Evolutionary conservation across 2,113 vertebrate species (phyloP).

Genomic region (Trogon surrucura): DNA sequence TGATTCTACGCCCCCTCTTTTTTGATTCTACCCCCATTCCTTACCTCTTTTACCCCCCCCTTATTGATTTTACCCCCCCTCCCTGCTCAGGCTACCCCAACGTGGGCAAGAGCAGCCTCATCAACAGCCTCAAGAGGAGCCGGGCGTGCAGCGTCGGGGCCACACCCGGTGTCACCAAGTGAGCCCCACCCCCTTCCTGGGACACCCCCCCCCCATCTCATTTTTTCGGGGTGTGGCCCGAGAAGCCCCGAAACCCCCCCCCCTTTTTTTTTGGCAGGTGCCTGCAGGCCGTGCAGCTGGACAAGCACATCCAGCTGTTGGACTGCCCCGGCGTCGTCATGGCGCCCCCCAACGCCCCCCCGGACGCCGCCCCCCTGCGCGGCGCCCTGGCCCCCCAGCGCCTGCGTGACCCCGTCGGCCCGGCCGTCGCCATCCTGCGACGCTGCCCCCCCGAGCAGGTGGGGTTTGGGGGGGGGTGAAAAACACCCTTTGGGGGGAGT

Average conservation of each 20-base stretch:
- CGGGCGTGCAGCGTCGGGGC: neutral
- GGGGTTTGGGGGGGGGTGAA: too few relatives aligned
- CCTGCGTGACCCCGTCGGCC: slow-evolving; percentile 78
- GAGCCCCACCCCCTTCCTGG: neutral
- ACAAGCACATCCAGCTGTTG: neutral
- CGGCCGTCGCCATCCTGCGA: slow-evolving; percentile 52
- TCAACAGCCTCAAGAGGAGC: slow-evolving; percentile 24
- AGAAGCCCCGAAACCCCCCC: too few relatives aligned
- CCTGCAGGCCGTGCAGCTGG: neutral
- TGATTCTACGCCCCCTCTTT: too few relatives aligned
- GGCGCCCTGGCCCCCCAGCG: slow-evolving; percentile 21
- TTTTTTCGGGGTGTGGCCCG: too few relatives aligned
- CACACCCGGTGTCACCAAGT: neutral
- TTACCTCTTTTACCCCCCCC: too few relatives aligned
- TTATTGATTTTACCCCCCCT: too few relatives aligned
- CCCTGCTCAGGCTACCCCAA: slow-evolving; percentile 28
- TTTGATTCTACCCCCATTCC: too few relatives aligned
- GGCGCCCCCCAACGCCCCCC: too few relatives aligned
- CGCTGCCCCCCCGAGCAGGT: slow-evolving; percentile 67
- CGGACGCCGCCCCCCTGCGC: neutral
- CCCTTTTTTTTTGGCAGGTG: too few relatives aligned
- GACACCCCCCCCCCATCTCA: too few relatives aligned
- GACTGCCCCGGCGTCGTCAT: neutral
- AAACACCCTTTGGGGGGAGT: too few relatives aligned
- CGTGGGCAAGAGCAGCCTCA: neutral